Evolutionary conservation across 2,113 vertebrate genomes (phyloP).

Genomic region (Rana temporaria): DNA sequence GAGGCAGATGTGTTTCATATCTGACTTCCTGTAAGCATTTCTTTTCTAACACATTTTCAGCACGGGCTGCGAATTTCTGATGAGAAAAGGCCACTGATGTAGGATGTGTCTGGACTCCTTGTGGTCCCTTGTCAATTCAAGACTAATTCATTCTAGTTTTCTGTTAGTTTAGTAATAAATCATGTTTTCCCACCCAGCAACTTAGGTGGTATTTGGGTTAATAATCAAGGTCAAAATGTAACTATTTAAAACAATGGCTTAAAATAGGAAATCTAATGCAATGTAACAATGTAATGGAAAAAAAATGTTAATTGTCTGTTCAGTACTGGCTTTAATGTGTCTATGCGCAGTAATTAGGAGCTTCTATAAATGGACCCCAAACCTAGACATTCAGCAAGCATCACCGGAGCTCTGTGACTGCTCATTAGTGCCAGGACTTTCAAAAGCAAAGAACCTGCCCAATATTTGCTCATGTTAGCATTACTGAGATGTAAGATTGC

Average conservation of each 20-base stretch:
- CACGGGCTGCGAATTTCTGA: conserved; percentile 44
- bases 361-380: too few species aligned
- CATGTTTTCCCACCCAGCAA: conserved; percentile 38
- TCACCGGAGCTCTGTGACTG: too few species aligned
- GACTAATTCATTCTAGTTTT: conserved; percentile 47
- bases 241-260: neutral
- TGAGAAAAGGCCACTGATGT: conserved; percentile 47
- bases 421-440: too few species aligned
- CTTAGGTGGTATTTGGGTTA: conserved; percentile 11
- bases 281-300: too few species aligned
- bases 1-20: conserved; percentile 51
- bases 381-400: too few species aligned
- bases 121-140: conserved; percentile 46
- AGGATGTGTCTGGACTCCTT: conserved; percentile 42
- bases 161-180: conserved; percentile 54
- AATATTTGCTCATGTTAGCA: too few species aligned
- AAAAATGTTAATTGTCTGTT: too few species aligned
- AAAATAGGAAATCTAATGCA: too few species aligned
- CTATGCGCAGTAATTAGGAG: too few species aligned
- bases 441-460: too few species aligned
- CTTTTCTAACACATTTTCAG: conserved; percentile 37
- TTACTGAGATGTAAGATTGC: too few species aligned
- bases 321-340: too few species aligned
- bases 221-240: conserved; percentile 44
- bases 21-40: conserved; percentile 38